A percentile compares a stretch with the other conserved stretches of the same genome.
Evolutionary conservation across 53 echinoderm and acorn worm genomes (phyloP).

Genomic region (Stichopus horrens): DNA sequence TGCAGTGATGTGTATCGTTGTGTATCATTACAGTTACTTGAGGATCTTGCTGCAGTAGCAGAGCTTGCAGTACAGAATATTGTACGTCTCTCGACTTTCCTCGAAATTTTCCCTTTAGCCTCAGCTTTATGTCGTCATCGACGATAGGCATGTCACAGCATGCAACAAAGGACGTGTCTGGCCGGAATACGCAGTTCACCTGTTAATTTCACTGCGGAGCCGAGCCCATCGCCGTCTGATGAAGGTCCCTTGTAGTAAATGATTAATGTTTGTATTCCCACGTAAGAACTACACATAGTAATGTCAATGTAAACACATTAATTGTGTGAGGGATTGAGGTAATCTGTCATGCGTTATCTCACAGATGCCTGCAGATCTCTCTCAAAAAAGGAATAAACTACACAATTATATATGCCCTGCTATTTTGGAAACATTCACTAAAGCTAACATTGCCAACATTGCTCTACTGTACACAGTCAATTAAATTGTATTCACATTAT

Average conservation of each 20-base stretch:
- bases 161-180: background rate
- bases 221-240: no score
- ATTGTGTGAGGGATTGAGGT: slow-evolving; percentile 2
- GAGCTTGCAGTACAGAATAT: no score
- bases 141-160: background rate
- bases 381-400: background rate
- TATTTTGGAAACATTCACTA: background rate
- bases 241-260: background rate
- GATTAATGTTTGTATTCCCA: slow-evolving; percentile 12
- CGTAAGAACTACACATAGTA: background rate
- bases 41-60: no score
- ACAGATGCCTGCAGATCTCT: background rate
- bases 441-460: background rate
- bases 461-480: background rate
- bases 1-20: no score
- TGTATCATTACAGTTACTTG: no score
- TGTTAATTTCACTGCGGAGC: background rate
- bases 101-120: background rate
- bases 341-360: background rate
- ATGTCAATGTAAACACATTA: slow-evolving; percentile 14
- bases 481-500: background rate
- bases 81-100: no score
- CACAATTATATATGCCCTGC: background rate
- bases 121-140: background rate
- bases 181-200: background rate